Base-by-base conservation (phyloP, 2,888 invertebrate genomes). In the Hypena proboscidalis region DNA sequence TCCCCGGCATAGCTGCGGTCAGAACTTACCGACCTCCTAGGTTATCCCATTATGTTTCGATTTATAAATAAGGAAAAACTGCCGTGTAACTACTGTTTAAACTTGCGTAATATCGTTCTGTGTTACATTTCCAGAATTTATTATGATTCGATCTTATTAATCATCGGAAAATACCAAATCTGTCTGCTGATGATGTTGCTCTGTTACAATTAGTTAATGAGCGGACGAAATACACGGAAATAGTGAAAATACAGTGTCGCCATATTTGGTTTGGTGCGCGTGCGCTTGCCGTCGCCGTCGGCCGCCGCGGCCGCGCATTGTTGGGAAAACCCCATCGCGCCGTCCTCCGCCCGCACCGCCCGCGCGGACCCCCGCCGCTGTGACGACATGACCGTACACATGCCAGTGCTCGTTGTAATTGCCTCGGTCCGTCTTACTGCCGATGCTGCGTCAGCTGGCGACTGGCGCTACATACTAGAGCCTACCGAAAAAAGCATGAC, bases 261-360 rank as follows among this genome's bases (percentile, higher is more conserved):
- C 80, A 70, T 88, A 81, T 85, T 83, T 71, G 85, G 87, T 63
- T 73, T 70, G 57, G 49, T 58, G 67, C 72, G 69, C 70, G 70
- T 63, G 73, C 77, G 75, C 69, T 40, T 35, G 56, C 53, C 52
- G 61, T n/a, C n/a, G 70, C 68, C 44, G 50, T 47, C 50, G 65
- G 46, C 54, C 70, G 77, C 74, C 81, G 75, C 86, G 46, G 53
- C 70, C 76, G 74, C 81, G 75, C 86, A 88, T 85, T 62, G 74
- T 72, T 90, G 87, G 91, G 90, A 90, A 91, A 91, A 90, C 89
- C 90, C 90, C 80, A 84, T 63, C 57, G 33, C 50, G 52, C 57
- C 65, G 52, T 51, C 52, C 46, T 38, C 58, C 62, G 58, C 15
- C 61, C 62, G 55, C 58, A 40, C 60, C 46, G 48, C 43, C 42